Percentiles rank a stretch among this genome's conserved stretches.
phyloP scores from a whole-genome alignment of 2,888 invertebrate species.

The Magallana nippona region DNA sequence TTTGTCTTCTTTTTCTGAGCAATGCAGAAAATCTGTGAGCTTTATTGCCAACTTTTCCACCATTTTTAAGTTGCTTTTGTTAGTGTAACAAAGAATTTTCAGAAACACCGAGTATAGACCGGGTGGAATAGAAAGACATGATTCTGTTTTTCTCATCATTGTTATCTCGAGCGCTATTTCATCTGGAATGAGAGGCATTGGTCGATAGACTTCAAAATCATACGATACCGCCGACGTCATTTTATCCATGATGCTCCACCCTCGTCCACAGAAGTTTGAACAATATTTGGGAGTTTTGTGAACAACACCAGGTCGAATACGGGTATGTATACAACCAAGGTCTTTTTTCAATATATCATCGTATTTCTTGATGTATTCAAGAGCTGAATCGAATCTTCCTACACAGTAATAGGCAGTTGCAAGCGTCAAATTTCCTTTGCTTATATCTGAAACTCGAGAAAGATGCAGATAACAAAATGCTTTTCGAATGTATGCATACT shows the following conservation, averaged over 20 bases:
- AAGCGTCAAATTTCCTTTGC: not conserved
- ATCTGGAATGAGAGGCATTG: not conserved
- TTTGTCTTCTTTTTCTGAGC: too few relatives aligned
- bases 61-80: not conserved
- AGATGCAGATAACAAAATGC: not conserved
- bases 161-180: not conserved
- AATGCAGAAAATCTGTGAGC: too few relatives aligned
- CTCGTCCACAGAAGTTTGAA: not conserved
- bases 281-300: not conserved
- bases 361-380: not conserved
- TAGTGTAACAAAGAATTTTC: not conserved
- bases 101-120: not conserved
- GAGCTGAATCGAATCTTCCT: not conserved
- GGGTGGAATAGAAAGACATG: not conserved
- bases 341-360: not conserved
- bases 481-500: not conserved
- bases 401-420: not conserved
- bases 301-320: not conserved
- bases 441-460: not conserved
- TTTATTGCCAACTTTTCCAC: too few relatives aligned
- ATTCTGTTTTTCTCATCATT: not conserved
- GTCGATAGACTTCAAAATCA: not conserved
- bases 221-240: not conserved
- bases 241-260: not conserved
- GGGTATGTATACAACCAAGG: not conserved